These are phyloP conservation scores for Salvelinus alpinus DNA, from an alignment of 2,113 vertebrate genomes.

Conservation along the genomic window DNA sequence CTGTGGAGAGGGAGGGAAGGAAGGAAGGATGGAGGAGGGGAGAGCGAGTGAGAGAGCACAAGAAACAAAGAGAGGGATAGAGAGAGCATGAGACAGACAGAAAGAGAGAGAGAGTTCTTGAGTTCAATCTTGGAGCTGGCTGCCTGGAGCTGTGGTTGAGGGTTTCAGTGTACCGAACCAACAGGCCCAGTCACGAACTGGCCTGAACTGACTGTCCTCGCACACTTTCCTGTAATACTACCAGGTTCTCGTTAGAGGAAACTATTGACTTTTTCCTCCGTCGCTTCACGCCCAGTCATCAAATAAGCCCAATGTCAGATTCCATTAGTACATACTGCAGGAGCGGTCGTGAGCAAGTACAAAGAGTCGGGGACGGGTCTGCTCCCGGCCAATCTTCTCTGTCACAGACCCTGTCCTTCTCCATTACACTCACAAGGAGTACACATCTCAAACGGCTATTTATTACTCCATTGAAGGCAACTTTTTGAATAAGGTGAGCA, in stretches of 20 bases:
- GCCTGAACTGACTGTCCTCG: slow-evolving; percentile 29
- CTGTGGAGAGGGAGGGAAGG: neutral
- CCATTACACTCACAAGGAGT: slow-evolving; percentile 3
- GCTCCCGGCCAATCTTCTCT: neutral
- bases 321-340: slow-evolving; percentile 36
- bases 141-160: slow-evolving; percentile 22
- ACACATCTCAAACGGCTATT: neutral
- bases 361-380: neutral
- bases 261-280: slow-evolving; percentile 25
- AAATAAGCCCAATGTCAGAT: slow-evolving; percentile 47
- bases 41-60: neutral
- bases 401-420: slow-evolving; percentile 1
- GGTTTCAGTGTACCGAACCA: slow-evolving; percentile 19
- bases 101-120: neutral
- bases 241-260: slow-evolving; percentile 40
- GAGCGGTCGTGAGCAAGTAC: neutral
- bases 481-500: too few relatives aligned
- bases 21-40: neutral
- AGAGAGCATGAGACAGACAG: neutral
- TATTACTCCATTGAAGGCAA: neutral
- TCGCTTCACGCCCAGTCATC: slow-evolving; percentile 36
- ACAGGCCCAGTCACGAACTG: slow-evolving; percentile 16
- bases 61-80: neutral
- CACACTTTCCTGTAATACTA: slow-evolving; percentile 40
- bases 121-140: neutral